These are phyloP conservation scores for Tauraco hartlaubi DNA, from an alignment of 2,797 vertebrate genomes.

Conservation along the genomic window DNA sequence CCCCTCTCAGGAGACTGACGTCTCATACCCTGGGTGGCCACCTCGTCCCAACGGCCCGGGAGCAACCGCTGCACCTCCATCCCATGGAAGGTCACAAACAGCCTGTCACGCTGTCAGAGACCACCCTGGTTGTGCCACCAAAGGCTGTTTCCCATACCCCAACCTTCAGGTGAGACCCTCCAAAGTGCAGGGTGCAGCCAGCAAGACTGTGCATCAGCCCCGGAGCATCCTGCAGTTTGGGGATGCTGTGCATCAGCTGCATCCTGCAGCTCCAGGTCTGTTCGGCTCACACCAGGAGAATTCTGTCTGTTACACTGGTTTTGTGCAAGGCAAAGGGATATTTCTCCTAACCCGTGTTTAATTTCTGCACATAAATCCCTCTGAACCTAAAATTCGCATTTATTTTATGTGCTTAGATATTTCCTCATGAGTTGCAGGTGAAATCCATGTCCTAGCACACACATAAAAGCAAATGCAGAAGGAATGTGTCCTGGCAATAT, in stretches of 20 bases:
- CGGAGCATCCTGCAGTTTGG: not conserved
- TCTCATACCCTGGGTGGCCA: not conserved
- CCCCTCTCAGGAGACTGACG: not conserved
- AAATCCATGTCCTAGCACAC: conserved; percentile 4
- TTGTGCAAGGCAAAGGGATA: not conserved
- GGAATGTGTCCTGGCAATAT: not conserved
- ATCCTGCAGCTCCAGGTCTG: not conserved
- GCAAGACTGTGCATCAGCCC: not conserved
- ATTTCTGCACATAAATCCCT: conserved; percentile 36
- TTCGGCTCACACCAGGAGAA: not conserved
- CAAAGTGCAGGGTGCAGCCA: rapidly evolving
- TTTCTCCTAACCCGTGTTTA: not conserved
- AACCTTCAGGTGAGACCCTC: not conserved
- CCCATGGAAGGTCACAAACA: not conserved
- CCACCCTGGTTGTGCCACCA: not conserved
- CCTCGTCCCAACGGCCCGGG: not conserved
- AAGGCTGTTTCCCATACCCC: not conserved
- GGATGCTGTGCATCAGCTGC: too few species aligned
- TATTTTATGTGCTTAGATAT: not conserved
- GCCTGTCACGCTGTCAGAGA: not conserved
- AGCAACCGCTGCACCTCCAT: not conserved
- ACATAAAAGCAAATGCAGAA: conserved; percentile 4
- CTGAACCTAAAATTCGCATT: not conserved
- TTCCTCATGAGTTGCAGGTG: conserved; percentile 5
- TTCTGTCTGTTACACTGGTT: not conserved